A percentile compares a stretch with the other conserved stretches of the same genome.
Evolutionary conservation across 2,113 vertebrate genomes (phyloP).

Genomic region (Diphyllodes magnificus): DNA sequence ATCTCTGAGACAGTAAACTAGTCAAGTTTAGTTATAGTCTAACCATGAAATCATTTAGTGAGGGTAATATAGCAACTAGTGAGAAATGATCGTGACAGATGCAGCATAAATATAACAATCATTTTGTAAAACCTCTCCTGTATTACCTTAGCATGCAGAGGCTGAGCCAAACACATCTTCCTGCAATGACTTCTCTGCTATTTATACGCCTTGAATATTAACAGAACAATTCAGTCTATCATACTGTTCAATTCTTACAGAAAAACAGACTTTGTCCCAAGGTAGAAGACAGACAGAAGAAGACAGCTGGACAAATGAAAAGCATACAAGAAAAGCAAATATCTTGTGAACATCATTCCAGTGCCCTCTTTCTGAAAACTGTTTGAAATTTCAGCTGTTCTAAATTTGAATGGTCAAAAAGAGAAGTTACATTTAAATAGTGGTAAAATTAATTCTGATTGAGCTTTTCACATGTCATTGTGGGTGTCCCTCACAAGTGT

Average conservation of each 20-base stretch:
- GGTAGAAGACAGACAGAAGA: background rate
- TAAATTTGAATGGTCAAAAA: background rate
- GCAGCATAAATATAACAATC: background rate
- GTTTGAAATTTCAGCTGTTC: background rate
- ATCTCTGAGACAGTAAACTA: background rate
- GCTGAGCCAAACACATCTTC: background rate
- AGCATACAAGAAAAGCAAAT: background rate
- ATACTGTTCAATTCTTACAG: background rate
- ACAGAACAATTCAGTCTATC: background rate
- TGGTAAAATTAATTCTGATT: background rate
- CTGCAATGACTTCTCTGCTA: background rate
- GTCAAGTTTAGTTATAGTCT: background rate
- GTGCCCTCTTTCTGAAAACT: background rate
- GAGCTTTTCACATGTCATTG: background rate
- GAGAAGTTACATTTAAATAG: background rate
- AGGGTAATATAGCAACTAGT: background rate
- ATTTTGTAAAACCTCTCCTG: background rate
- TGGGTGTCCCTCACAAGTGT: background rate
- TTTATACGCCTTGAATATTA: background rate
- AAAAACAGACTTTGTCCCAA: background rate
- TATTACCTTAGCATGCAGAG: background rate
- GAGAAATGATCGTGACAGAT: background rate
- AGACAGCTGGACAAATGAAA: background rate
- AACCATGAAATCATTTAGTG: background rate
- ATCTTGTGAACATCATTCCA: background rate